Percentiles rank a stretch among this genome's conserved stretches.
These are phyloP conservation scores for Poecilia gillii DNA, from an alignment of 2,797 vertebrate genomes.

Conservation along the genomic window DNA sequence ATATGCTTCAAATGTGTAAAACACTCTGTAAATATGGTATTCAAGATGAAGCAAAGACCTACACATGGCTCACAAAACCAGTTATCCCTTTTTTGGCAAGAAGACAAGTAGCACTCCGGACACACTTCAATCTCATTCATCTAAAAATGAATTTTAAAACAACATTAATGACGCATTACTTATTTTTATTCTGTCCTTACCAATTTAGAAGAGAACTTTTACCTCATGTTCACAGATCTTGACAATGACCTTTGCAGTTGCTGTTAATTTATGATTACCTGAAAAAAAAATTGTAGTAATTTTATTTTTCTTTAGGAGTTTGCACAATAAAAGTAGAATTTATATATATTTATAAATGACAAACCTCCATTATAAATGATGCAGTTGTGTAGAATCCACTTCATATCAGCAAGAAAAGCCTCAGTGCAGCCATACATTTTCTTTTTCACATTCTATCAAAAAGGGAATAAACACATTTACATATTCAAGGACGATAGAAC, in stretches of 20 bases:
- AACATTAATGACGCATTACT: background rate
- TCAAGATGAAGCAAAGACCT: conserved; percentile 67
- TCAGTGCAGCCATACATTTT: conserved; percentile 99
- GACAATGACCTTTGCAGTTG: conserved; percentile 97
- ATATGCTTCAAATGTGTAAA: conserved; percentile 2
- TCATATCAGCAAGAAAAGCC: conserved; percentile 97
- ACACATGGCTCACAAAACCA: conserved; percentile 99
- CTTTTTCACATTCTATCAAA: conserved; percentile 94
- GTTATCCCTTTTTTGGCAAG: conserved; percentile 99
- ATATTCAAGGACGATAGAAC: conserved; percentile 21
- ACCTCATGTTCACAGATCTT: conserved; percentile 99
- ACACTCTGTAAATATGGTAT: background rate
- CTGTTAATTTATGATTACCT: conserved; percentile 99
- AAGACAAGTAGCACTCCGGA: conserved; percentile 97
- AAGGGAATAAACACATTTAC: background rate
- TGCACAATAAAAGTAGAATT: background rate
- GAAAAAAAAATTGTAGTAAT: conserved; percentile 43
- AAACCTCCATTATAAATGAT: conserved; percentile 99
- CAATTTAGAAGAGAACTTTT: conserved; percentile 41
- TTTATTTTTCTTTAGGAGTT: background rate
- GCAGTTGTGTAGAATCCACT: conserved; percentile 99
- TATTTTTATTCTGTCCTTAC: background rate
- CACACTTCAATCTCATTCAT: conserved; percentile 99
- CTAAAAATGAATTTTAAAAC: conserved; percentile 77
- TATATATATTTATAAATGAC: conserved; percentile 30